Percentiles rank a stretch among this genome's conserved stretches.
These are phyloP conservation scores for Ophthalmolycus amberensis DNA, from an alignment of 2,113 vertebrate species.

Conservation along the genomic window DNA sequence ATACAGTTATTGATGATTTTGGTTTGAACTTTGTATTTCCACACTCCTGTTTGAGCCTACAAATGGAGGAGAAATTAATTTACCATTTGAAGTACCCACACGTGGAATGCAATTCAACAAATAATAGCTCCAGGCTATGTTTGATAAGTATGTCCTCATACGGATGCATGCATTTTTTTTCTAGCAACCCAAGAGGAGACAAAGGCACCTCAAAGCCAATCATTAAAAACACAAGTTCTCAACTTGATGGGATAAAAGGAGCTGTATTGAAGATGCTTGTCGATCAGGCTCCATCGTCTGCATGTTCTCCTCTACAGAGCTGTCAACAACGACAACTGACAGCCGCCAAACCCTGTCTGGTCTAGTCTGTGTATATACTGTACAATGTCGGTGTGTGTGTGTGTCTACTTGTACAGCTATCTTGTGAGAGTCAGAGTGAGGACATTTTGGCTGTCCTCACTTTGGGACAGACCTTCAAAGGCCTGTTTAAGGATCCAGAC, in stretches of 20 bases:
- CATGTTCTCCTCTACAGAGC: slow-evolving; percentile 43
- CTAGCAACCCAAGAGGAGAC: slow-evolving; percentile 45
- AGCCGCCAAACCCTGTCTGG: slow-evolving; percentile 44
- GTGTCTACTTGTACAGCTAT: not conserved
- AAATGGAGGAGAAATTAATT: slow-evolving; percentile 20
- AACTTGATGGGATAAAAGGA: slow-evolving; percentile 57
- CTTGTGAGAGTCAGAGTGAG: not conserved
- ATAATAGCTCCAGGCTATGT: slow-evolving; percentile 31
- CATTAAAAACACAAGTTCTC: slow-evolving; percentile 45
- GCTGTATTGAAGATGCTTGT: slow-evolving; percentile 56
- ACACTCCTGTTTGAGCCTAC: not conserved
- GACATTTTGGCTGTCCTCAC: not conserved
- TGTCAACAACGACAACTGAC: slow-evolving; percentile 64
- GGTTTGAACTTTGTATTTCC: slow-evolving; percentile 12
- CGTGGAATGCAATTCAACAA: slow-evolving; percentile 51
- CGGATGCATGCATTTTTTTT: slow-evolving; percentile 22
- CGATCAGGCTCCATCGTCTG: slow-evolving; percentile 58
- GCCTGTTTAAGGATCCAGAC: not conserved
- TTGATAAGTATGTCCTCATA: slow-evolving; percentile 34
- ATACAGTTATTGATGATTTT: slow-evolving; percentile 7
- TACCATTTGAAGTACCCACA: slow-evolving; percentile 13
- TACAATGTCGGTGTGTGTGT: not conserved
- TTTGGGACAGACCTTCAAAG: not conserved
- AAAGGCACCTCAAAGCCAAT: slow-evolving; percentile 45
- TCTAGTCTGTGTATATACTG: slow-evolving; percentile 31